Percentiles rank a stretch among this genome's conserved stretches.
Conservation (phyloP, 64 coral and sea anemone genomes). For the Montipora efflorescens region DNA sequence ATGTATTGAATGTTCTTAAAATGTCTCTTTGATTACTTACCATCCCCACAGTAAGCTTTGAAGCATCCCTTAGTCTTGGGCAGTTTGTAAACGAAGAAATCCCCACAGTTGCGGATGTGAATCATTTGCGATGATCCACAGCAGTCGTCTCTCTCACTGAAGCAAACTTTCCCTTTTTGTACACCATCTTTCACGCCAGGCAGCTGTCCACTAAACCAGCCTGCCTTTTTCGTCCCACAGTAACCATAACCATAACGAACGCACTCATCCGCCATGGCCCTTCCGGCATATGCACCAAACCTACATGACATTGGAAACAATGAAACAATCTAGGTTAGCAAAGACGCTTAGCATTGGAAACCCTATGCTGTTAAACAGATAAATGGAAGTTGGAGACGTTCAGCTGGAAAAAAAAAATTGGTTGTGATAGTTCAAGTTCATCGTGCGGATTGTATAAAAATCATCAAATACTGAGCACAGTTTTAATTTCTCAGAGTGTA, state of each 20-base stretch:
- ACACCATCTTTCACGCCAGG: conserved; percentile 29
- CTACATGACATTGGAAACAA: not conserved
- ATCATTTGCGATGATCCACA: not conserved
- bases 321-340: too few relatives aligned
- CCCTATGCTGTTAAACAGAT: too few relatives aligned
- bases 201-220: conserved; percentile 39
- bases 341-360: too few relatives aligned
- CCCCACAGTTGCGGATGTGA: conserved; percentile 49
- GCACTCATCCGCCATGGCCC: conserved; percentile 22
- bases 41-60: conserved; percentile 31
- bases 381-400: too few relatives aligned
- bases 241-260: not conserved
- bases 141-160: conserved; percentile 30
- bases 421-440: too few relatives aligned
- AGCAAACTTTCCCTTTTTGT: conserved; percentile 47
- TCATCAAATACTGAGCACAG: too few relatives aligned
- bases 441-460: too few relatives aligned
- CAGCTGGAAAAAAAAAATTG: too few relatives aligned
- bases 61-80: not conserved
- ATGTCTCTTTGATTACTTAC: not conserved
- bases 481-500: too few relatives aligned
- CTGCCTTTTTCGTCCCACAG: conserved; percentile 12
- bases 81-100: conserved; percentile 66
- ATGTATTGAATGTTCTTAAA: too few relatives aligned
- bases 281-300: conserved; percentile 12